Base-by-base conservation (phyloP, 2,888 invertebrate genomes). In the Ceramica pisi region DNA sequence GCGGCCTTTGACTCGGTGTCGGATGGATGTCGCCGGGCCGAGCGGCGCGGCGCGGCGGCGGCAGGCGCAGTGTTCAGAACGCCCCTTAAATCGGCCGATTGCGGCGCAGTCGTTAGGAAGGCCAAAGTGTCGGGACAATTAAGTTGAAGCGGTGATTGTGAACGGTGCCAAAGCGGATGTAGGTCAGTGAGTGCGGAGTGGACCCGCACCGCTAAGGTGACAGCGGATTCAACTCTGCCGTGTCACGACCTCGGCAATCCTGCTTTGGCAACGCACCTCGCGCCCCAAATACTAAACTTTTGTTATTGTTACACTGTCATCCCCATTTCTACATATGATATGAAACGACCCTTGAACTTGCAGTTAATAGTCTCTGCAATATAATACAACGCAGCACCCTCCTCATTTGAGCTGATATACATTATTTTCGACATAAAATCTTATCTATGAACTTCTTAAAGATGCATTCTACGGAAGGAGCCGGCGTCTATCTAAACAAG, bases 121-220 rank as follows among this genome's bases (percentile, higher is more conserved):
- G 93, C 91, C 94, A 91, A 93, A 95, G 96, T 95, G 95, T 94
- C 95, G 94, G 93, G 92, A 96, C 95, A 96, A 96, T 96, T 96
- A 96, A 95, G 95, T 94, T 95, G 95, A 95, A 95, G 95, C 95
- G 94, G 93, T 89, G 95, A 95, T 95, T 95, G 95, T 94, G 94
- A 94, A 90, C 95, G 92, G 92, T 96, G 96, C 96, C 96, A 96
- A 95, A 94, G 94, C 95, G 94, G 94, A 95, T 95, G 90, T 96
- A 95, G 96, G 96, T 96, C 96, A 95, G 92, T 91, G 90, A 88
- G 91, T 86, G 90, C 92, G 86, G 90, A 94, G 95, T 94, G 95
- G 95, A 93, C 94, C 91, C 90, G 92, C 90, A 89, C 90, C 88
- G 87, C 87, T 88, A 92, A 93, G 94, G 93, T 93, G 92, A 90